These are phyloP conservation scores for Vespertilio murinus DNA, from an alignment of 2,797 vertebrate genomes.

Conservation along the genomic window DNA sequence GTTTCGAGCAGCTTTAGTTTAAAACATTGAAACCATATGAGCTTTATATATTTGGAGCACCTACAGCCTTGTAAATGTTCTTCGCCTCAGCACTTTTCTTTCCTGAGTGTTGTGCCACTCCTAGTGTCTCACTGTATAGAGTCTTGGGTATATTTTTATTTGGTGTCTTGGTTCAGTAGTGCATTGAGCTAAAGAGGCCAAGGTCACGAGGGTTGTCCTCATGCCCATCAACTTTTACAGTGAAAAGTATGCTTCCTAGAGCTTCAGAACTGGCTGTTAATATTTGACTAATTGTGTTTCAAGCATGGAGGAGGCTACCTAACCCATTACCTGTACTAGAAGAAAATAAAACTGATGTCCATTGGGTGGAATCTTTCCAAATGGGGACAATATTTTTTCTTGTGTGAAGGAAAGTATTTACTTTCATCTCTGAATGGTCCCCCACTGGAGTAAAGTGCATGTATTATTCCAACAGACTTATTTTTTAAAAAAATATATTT, in stretches of 20 bases:
- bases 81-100: not conserved
- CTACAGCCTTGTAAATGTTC: conserved; percentile 14
- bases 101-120: conserved; percentile 5
- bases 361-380: not conserved
- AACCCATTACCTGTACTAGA: not conserved
- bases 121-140: conserved; percentile 56
- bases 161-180: conserved; percentile 36
- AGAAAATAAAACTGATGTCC: conserved; percentile 9
- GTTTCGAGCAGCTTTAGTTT: not conserved
- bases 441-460: not conserved
- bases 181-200: conserved; percentile 52
- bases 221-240: not conserved
- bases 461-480: not conserved
- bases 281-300: not conserved
- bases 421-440: not conserved
- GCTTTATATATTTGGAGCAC: not conserved
- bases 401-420: not conserved
- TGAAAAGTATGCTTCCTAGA: conserved; percentile 9
- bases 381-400: not conserved
- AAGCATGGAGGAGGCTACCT: not conserved
- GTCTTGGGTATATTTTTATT: conserved; percentile 28
- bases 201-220: not conserved
- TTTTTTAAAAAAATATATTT: too few relatives aligned
- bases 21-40: not conserved
- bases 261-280: conserved; percentile 11